phyloP scores from a whole-genome alignment of 1,140 invertebrate species.

The Polypedilum vanderplanki region DNA sequence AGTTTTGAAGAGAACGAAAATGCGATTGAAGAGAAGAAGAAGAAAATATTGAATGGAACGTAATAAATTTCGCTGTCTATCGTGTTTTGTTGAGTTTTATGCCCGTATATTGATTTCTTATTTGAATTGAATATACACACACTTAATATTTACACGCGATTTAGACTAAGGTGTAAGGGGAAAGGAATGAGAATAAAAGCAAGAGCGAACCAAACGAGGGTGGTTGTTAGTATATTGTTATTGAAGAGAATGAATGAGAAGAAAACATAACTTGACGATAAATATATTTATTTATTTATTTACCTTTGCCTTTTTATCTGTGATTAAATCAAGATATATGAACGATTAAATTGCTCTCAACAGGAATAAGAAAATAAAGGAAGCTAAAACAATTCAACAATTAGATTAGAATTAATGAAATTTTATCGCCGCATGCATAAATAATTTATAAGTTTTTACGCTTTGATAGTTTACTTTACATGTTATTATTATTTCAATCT shows the following conservation, averaged over 20 bases:
- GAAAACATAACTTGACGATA: not conserved
- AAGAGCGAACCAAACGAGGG: no score
- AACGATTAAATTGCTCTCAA: slow-evolving; percentile 2
- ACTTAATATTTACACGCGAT: slow-evolving; percentile 18
- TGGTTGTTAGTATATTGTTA: no score
- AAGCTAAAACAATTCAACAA: not conserved
- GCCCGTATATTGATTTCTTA: slow-evolving; percentile 17
- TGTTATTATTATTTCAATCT: not conserved
- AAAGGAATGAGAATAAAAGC: not conserved
- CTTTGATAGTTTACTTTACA: not conserved
- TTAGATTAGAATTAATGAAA: not conserved
- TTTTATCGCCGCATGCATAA: not conserved
- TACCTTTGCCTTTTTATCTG: slow-evolving; percentile 10
- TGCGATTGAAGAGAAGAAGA: no score
- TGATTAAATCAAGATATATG: slow-evolving; percentile 19
- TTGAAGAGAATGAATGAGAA: not conserved
- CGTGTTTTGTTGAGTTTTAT: slow-evolving; percentile 18
- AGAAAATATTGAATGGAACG: not conserved
- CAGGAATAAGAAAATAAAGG: not conserved
- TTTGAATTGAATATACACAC: slow-evolving; percentile 19
- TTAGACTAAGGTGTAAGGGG: not conserved
- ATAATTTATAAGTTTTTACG: slow-evolving; percentile 7
- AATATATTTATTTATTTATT: slow-evolving; percentile 20
- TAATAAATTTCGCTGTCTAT: slow-evolving; percentile 18
- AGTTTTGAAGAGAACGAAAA: no score